Conservation (phyloP, 2,888 invertebrate species). For the Allygus modestus region DNA sequence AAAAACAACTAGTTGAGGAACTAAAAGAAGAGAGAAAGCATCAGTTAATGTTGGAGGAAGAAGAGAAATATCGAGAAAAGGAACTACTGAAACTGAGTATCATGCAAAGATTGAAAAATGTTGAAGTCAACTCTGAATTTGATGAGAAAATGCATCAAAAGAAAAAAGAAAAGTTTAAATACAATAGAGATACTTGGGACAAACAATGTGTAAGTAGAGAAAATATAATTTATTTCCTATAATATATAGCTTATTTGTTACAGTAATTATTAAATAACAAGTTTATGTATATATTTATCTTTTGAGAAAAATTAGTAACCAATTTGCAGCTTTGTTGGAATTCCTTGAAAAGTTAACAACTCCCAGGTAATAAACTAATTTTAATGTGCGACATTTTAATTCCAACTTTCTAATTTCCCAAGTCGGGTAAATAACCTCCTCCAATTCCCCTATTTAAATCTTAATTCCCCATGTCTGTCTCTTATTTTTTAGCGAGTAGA, state of each 20-base stretch:
- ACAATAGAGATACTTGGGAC: conserved; percentile 76
- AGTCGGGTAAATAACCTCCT: no score
- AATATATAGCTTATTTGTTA: neutral
- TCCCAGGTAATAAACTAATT: no score
- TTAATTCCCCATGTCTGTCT: no score
- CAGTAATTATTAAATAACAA: neutral
- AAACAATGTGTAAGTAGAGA: conserved; percentile 76
- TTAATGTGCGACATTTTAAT: no score
- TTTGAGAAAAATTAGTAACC: no score
- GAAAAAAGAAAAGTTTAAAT: conserved; percentile 74
- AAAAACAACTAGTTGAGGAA: conserved; percentile 71
- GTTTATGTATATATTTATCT: no score
- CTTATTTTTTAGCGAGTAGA: no score
- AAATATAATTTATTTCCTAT: neutral
- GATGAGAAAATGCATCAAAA: conserved; percentile 74
- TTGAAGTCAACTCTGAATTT: conserved; percentile 76
- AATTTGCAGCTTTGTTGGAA: no score
- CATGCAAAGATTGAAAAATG: conserved; percentile 79
- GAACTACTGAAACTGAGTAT: conserved; percentile 78
- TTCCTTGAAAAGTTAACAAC: no score
- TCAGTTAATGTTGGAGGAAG: conserved; percentile 71
- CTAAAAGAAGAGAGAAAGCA: conserved; percentile 72
- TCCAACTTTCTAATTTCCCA: no score
- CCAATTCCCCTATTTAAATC: no score
- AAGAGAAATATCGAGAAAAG: conserved; percentile 73